Conservation (phyloP, 2,113 vertebrate species). For the Artemisiospiza belli region DNA sequence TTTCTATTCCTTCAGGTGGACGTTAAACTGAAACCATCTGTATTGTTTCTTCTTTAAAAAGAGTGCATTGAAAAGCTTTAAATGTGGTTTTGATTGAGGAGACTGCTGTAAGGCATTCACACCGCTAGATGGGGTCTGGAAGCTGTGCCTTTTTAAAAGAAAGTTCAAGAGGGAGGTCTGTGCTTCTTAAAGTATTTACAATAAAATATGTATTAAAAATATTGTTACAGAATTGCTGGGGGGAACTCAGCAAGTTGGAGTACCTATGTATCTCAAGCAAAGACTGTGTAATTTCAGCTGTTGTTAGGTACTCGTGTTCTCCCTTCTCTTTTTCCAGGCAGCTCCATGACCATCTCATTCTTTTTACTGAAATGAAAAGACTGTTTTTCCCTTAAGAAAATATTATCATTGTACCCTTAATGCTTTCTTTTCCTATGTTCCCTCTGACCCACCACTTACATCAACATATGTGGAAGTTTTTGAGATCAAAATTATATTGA, state of each 20-base stretch:
- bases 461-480: not conserved
- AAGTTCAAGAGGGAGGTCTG: not conserved
- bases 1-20: not conserved
- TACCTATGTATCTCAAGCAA: not conserved
- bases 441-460: rapidly evolving
- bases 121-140: constrained; percentile 52
- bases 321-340: rapidly evolving
- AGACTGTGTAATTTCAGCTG: not conserved
- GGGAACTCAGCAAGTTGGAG: not conserved
- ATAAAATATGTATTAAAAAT: not conserved
- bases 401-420: not conserved
- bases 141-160: not conserved
- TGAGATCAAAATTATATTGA: not conserved
- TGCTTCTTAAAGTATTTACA: not conserved
- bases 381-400: not conserved
- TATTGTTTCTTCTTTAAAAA: not conserved
- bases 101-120: not conserved
- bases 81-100: not conserved
- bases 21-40: not conserved
- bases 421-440: not conserved
- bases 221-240: not conserved
- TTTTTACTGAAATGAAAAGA: not conserved
- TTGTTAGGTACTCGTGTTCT: not conserved
- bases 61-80: not conserved
- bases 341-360: not conserved